A percentile compares a stretch with the other conserved stretches of the same genome.
Evolutionary conservation across 1,140 invertebrate genomes (phyloP).

Genomic region (Rhopalosiphum padi): DNA sequence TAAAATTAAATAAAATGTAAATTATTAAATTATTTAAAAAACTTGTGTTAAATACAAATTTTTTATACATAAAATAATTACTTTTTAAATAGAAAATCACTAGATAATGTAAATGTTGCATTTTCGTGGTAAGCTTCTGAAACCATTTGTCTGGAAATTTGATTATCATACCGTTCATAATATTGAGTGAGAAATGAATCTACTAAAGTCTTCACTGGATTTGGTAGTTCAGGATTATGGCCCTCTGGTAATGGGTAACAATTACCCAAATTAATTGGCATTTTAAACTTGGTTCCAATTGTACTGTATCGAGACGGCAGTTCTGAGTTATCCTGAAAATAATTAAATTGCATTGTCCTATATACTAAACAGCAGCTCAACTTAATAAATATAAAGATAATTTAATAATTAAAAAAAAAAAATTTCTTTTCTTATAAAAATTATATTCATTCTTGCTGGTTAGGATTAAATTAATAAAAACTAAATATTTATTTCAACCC

Average conservation of each 20-base stretch:
- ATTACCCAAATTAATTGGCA: conserved; percentile 40
- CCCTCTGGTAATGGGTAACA: conserved; percentile 36
- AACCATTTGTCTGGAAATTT: conserved; percentile 35
- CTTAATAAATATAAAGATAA: background rate
- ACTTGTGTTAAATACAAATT: background rate
- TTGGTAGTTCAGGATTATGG: conserved; percentile 16
- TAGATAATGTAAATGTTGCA: conserved; percentile 33
- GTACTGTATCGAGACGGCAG: conserved; percentile 38
- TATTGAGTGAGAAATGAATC: conserved; percentile 37
- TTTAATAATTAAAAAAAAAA: background rate
- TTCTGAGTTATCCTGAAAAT: conserved; percentile 30
- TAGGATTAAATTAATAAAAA: too few relatives aligned
- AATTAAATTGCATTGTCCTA: conserved; percentile 38
- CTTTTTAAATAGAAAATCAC: conserved; percentile 11
- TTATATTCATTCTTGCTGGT: too few relatives aligned
- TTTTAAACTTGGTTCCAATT: conserved; percentile 31
- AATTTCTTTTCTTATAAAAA: background rate
- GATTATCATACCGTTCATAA: conserved; percentile 31
- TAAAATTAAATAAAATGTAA: conserved; percentile 33
- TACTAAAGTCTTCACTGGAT: background rate
- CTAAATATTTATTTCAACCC: too few relatives aligned
- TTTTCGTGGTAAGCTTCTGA: conserved; percentile 40
- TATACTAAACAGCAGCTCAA: background rate
- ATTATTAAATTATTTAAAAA: background rate
- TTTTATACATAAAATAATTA: background rate